phyloP scores from a whole-genome alignment of 1,140 invertebrate genomes.

The Portunus trituberculatus region DNA sequence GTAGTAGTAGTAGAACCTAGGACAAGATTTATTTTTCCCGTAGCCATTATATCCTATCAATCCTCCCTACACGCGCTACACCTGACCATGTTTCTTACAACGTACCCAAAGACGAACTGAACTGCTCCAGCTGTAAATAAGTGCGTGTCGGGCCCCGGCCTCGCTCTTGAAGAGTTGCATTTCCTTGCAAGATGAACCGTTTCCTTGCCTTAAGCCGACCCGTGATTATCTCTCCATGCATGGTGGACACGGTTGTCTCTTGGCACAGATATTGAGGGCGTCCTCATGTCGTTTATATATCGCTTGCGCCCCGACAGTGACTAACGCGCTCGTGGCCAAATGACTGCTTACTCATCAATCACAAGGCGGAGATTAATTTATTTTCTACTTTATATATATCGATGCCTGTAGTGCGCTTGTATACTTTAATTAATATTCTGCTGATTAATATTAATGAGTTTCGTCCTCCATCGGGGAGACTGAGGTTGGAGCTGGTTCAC shows the following conservation, averaged over 20 bases:
- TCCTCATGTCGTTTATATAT: slow-evolving; percentile 36
- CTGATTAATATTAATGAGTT: slow-evolving; percentile 13
- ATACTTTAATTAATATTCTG: slow-evolving; percentile 16
- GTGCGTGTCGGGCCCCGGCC: too few relatives aligned
- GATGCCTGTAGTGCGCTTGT: background rate
- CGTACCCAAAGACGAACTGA: too few relatives aligned
- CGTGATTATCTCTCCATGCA: background rate
- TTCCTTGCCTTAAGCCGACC: background rate
- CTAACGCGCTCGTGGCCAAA: slow-evolving; percentile 43
- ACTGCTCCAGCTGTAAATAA: too few relatives aligned
- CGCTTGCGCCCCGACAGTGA: slow-evolving; percentile 30
- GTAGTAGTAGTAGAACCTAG: background rate
- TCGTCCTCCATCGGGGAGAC: background rate
- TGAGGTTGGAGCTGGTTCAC: background rate
- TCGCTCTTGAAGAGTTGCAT: too few relatives aligned
- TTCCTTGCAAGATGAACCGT: background rate
- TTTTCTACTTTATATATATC: slow-evolving; percentile 31
- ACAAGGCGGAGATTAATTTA: slow-evolving; percentile 14
- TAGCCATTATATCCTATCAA: background rate
- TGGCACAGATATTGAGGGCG: slow-evolving; percentile 19
- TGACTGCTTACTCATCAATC: slow-evolving; percentile 42
- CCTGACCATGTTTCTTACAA: too few relatives aligned
- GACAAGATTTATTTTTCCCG: background rate
- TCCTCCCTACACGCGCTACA: too few relatives aligned
- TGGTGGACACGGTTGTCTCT: background rate